Conservation (phyloP, 1,140 invertebrate genomes). For the Eupeodes corollae region DNA sequence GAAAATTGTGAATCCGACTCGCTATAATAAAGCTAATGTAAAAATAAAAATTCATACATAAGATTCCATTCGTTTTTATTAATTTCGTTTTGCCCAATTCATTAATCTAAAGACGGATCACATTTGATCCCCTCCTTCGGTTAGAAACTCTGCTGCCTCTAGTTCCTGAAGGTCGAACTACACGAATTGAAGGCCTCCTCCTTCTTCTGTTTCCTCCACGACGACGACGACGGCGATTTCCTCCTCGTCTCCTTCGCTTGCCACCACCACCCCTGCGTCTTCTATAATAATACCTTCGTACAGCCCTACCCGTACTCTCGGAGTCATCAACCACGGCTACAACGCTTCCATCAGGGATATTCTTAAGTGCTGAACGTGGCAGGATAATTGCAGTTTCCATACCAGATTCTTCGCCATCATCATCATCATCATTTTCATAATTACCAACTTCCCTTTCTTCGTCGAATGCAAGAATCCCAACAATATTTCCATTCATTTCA, state of each 20-base stretch:
- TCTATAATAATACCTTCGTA: conserved; percentile 27
- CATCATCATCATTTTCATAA: conserved; percentile 3
- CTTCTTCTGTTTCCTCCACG: conserved; percentile 5
- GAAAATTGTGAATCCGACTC: too few relatives aligned
- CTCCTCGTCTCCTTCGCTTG: conserved; percentile 8
- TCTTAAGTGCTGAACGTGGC: conserved; percentile 26
- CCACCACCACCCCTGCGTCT: conserved; percentile 13
- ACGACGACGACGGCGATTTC: conserved; percentile 13
- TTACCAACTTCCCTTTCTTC: conserved; percentile 1
- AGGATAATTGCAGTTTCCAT: background rate
- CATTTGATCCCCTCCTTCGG: conserved; percentile 1
- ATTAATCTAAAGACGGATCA: conserved; percentile 1
- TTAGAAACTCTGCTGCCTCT: background rate
- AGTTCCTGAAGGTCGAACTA: conserved; percentile 2
- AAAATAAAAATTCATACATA: too few relatives aligned
- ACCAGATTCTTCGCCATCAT: conserved; percentile 2
- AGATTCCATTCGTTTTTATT: too few relatives aligned
- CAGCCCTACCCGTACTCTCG: conserved; percentile 22
- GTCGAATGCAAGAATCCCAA: background rate
- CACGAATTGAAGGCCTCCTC: conserved; percentile 3
- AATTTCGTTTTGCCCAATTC: too few relatives aligned
- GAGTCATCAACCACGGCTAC: conserved; percentile 29
- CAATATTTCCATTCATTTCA: background rate
- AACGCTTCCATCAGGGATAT: conserved; percentile 31
- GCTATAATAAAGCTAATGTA: too few relatives aligned